Base-by-base conservation (phyloP, 2,113 vertebrate genomes). In the Odontophorus gujanensis region DNA sequence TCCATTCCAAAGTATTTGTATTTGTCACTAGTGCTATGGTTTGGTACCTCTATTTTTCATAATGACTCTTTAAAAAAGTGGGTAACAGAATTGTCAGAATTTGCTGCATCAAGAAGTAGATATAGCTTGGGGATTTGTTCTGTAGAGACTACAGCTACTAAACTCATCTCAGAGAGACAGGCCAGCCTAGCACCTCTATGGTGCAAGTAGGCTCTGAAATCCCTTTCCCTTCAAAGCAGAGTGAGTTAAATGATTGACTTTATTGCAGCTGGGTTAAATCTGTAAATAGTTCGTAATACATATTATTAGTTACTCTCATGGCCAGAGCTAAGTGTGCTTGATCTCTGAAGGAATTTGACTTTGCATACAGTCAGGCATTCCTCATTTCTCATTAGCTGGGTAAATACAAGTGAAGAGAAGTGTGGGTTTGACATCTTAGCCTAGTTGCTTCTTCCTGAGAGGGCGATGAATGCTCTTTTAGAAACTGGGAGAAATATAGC, bases 271-370 rank as follows among this genome's bases (percentile, higher is more conserved):
- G 85, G 75, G 81, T 74, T 85, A 76, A 85, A 87, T 57, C 92
- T 87, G 91, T 68, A 85, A 95, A 93, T 93, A 96, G 91, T 71
- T 94, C 42, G 7, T 87, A 80, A 87, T 66, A 19, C 81, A 61
- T 92, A 62, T 94, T 88, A 88, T 94, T 75, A 90, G 85, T 63
- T 94, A 81, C 80, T 86, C 83, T 95, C 40, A 40, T 67, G 80
- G 92, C 80, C 80, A 92, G 84, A 92, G 89, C 85, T 96, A 78
- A 95, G 95, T 85, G 63, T 90, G 59, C 91, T 92, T 95, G 94
- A 87, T 97, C 94, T 95, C 75, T 36, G 77, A 30, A 95, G 91
- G 94, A 97, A 92, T 97, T 91, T 92, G 79, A 58, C 87, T 96
- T 95, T 90, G 85, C 61, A 77, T 81, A 43, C 62, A 85, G 81